These are phyloP conservation scores for Triplophysa dalaica DNA, from an alignment of 2,113 vertebrate genomes.

Conservation along the genomic window DNA sequence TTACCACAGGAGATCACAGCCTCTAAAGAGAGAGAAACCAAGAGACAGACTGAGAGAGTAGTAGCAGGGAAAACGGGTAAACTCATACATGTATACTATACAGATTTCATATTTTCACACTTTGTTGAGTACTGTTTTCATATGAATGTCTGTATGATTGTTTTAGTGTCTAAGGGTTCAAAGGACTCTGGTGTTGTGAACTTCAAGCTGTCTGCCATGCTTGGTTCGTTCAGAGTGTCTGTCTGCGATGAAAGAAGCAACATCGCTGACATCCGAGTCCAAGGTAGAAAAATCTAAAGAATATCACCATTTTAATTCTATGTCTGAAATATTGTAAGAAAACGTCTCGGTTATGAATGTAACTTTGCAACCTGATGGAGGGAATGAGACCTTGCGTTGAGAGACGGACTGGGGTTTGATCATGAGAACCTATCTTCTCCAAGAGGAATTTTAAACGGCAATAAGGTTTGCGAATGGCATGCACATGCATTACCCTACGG, in stretches of 20 bases:
- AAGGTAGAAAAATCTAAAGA: conserved; percentile 75
- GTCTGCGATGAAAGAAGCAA: conserved; percentile 83
- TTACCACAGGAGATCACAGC: conserved; percentile 64
- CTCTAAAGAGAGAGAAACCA: conserved; percentile 52
- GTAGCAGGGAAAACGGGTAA: conserved; percentile 74
- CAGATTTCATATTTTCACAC: not conserved
- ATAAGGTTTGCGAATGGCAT: too few relatives aligned
- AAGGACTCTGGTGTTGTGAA: conserved; percentile 79
- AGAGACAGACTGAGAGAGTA: conserved; percentile 61
- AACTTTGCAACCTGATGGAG: too few relatives aligned
- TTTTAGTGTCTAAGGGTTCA: conserved; percentile 64
- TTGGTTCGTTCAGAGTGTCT: conserved; percentile 85
- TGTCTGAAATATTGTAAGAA: too few relatives aligned
- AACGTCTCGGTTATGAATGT: too few relatives aligned
- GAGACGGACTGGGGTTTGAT: too few relatives aligned
- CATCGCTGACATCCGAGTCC: conserved; percentile 92
- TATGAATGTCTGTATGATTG: not conserved
- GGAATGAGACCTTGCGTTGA: too few relatives aligned
- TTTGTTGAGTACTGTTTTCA: not conserved
- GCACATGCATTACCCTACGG: too few relatives aligned
- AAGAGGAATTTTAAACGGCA: too few relatives aligned
- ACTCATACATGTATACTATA: not conserved
- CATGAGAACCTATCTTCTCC: too few relatives aligned
- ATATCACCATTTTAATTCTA: not conserved
- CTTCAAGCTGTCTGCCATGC: conserved; percentile 86